Conservation (phyloP, 2,113 vertebrate species). For the Mobula birostris region DNA sequence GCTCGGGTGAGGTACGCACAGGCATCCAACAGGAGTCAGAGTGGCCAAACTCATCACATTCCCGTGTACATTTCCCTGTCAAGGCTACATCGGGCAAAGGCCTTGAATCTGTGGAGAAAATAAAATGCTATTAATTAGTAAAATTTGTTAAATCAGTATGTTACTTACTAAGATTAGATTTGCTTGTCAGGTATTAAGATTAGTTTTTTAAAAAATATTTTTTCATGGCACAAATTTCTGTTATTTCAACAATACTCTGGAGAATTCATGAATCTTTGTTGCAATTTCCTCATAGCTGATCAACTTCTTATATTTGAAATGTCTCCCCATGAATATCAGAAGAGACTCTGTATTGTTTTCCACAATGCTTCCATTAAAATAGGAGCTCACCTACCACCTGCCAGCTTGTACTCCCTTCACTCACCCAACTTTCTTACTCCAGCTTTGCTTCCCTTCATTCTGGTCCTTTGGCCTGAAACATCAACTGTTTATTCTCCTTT, state of each 20-base stretch:
- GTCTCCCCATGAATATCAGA: background rate
- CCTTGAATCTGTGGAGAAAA: constrained; percentile 76
- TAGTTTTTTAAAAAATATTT: background rate
- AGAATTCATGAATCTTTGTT: background rate
- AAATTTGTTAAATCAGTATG: no score
- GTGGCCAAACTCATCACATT: constrained; percentile 97
- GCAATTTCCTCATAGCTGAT: background rate
- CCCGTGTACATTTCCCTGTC: constrained; percentile 94
- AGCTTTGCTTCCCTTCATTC: no score
- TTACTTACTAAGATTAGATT: background rate
- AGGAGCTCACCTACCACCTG: background rate
- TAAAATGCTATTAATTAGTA: constrained; percentile 23
- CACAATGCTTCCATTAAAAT: background rate
- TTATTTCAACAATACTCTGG: no score
- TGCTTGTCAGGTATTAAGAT: background rate
- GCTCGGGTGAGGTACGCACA: constrained; percentile 92
- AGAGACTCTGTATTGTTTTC: background rate
- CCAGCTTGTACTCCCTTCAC: no score
- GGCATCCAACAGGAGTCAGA: constrained; percentile 99
- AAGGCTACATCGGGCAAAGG: constrained; percentile 98
- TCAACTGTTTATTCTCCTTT: no score
- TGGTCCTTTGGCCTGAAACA: no score
- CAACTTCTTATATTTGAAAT: background rate
- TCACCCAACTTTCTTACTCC: no score
- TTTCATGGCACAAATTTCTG: no score